Evolutionary conservation across 2,888 invertebrate genomes (phyloP).

Genomic region (Latrodectus hesperus): DNA sequence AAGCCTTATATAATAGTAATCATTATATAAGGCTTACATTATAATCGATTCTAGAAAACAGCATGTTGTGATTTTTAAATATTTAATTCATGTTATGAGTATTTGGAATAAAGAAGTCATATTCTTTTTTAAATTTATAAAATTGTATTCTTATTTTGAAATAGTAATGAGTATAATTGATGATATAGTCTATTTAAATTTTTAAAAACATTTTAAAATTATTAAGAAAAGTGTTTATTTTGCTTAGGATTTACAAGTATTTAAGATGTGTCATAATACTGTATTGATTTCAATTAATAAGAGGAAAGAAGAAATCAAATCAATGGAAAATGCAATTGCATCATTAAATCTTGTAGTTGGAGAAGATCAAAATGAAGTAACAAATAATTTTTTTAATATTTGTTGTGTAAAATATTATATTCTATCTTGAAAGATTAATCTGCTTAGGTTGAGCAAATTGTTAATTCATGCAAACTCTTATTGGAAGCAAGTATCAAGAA

Average conservation of each 20-base stretch:
- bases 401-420: neutral
- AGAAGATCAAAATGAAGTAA: neutral
- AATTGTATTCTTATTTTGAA: neutral
- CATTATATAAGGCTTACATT: too few species aligned
- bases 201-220: too few species aligned
- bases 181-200: neutral
- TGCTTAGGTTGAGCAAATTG: slow-evolving; percentile 14
- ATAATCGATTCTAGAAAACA: too few species aligned
- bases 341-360: neutral
- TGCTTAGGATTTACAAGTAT: slow-evolving; percentile 40
- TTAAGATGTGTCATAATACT: slow-evolving; percentile 15
- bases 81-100: too few species aligned
- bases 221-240: neutral
- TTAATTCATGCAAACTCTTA: slow-evolving; percentile 10
- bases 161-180: neutral
- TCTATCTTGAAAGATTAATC: neutral
- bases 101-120: neutral
- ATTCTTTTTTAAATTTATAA: neutral
- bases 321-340: neutral
- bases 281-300: neutral
- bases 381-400: neutral
- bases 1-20: too few species aligned
- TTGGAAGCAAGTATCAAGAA: slow-evolving; percentile 25
- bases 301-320: slow-evolving; percentile 13
- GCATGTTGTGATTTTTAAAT: too few species aligned